Percentiles rank a stretch among this genome's conserved stretches.
Evolutionary conservation across 2,888 invertebrate genomes (phyloP).

Genomic region (Phoronis australis): DNA sequence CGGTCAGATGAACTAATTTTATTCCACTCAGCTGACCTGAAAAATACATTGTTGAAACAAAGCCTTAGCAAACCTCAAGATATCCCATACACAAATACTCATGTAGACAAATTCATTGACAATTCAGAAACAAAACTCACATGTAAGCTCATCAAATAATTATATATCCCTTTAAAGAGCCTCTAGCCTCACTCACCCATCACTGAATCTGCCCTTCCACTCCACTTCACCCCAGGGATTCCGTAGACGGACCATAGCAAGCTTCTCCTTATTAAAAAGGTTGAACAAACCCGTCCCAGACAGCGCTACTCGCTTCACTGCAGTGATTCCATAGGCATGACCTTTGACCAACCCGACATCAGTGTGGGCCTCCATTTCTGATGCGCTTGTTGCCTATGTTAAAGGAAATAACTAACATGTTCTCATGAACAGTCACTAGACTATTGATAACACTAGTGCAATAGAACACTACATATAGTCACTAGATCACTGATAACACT

Average conservation of each 20-base stretch:
- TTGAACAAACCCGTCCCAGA: conserved; percentile 49
- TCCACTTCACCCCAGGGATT: conserved; percentile 63
- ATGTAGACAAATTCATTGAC: too few relatives aligned
- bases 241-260: conserved; percentile 59
- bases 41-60: too few relatives aligned
- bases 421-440: too few relatives aligned
- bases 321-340: conserved; percentile 62
- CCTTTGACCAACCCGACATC: conserved; percentile 60
- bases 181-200: conserved; percentile 57
- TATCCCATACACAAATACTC: too few relatives aligned
- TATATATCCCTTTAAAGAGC: too few relatives aligned
- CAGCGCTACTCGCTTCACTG: conserved; percentile 55
- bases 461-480: too few relatives aligned
- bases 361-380: conserved; percentile 57
- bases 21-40: conserved; percentile 58
- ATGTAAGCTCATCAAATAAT: too few relatives aligned
- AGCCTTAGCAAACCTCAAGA: too few relatives aligned
- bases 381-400: conserved; percentile 51
- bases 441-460: too few relatives aligned
- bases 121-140: too few relatives aligned
- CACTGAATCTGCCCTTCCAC: conserved; percentile 61
- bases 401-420: too few relatives aligned
- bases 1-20: conserved; percentile 57
- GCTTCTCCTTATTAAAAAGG: conserved; percentile 55
- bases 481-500: too few relatives aligned